Evolutionary conservation across 1,140 invertebrate genomes (phyloP), one percentile per base, ranked within the genome.

Genomic region (Nilaparvata lugens): DNA sequence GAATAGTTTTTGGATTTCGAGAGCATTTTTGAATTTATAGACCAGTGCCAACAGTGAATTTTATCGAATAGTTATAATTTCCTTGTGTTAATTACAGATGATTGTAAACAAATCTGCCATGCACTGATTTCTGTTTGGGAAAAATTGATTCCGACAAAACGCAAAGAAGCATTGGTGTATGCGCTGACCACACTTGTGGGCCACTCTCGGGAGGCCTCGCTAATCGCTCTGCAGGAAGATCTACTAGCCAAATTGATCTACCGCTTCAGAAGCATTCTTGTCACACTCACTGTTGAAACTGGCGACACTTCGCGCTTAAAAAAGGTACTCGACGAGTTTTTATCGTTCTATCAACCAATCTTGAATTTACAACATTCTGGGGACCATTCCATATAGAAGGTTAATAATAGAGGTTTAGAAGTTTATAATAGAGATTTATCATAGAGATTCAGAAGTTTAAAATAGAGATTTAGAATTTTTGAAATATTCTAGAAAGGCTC

Each of bases 221-320:
- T 23, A 21, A 43, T 55, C 24, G 64, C 64, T n/a, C 31, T 65
- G 1, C 1, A 24, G 7, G 11, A 13, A 18, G 61, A 52, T 14
- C 43, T 65, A n/a, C 7, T 60, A 11, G 16, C 24, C n/a, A 52
- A 40, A 11, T 21, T 65, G 14, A 38, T 65, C 28, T 25, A 43
- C 0, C 13, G 28, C 9, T 48, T 65, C 6, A 25, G 56, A 24
- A 38, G 63, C 31, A 53, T 60, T 5, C 72, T 77, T 45, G 68
- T 79, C 3, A 74, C 73, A 61, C 62, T 81, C 2, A 78, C 75
- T 67, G 58, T 79, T 4, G 73, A 80, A 63, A 76, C 77, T 4
- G 72, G 75, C 21, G 74, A 76, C 40, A 69, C 68, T 61, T 70
- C 75, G 3, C 72, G 74, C 48, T 48, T 35, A 24, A 62, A 57